Percentiles rank a stretch among this genome's conserved stretches.
Evolutionary conservation across 2,888 invertebrate genomes (phyloP).

Genomic region (Rotaria socialis): DNA sequence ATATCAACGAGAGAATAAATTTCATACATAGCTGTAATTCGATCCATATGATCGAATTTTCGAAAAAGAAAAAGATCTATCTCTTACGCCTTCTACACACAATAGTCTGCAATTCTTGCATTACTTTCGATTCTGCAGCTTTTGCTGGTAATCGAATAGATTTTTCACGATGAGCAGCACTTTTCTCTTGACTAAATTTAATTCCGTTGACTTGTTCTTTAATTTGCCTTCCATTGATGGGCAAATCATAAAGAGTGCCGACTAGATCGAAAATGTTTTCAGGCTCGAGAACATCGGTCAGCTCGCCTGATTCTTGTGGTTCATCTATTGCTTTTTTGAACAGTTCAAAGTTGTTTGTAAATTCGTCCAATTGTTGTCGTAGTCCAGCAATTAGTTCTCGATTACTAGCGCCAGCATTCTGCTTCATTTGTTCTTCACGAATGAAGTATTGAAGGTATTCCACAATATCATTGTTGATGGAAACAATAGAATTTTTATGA

Average conservation of each 20-base stretch:
- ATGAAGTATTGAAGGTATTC: background rate
- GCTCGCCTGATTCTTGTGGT: background rate
- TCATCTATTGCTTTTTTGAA: background rate
- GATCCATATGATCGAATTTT: no score
- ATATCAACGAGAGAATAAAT: no score
- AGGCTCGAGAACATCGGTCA: no score
- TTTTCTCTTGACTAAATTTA: background rate
- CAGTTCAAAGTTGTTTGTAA: background rate
- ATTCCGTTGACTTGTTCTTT: background rate
- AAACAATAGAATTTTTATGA: background rate
- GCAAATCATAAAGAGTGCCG: background rate
- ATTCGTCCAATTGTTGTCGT: background rate
- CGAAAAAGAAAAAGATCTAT: no score
- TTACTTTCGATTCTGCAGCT: background rate
- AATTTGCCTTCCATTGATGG: background rate
- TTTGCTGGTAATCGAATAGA: background rate
- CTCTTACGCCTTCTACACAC: constrained; percentile 56
- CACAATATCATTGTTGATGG: background rate
- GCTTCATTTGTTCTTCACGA: constrained; percentile 7
- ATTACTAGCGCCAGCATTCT: background rate
- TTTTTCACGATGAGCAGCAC: background rate
- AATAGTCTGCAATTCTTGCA: background rate
- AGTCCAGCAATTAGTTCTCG: background rate
- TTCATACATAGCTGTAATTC: no score
- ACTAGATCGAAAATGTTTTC: background rate